A percentile compares a stretch with the other conserved stretches of the same genome.
These are phyloP conservation scores for Melinopterus prodromus DNA, from an alignment of 2,888 invertebrate species.

Conservation along the genomic window DNA sequence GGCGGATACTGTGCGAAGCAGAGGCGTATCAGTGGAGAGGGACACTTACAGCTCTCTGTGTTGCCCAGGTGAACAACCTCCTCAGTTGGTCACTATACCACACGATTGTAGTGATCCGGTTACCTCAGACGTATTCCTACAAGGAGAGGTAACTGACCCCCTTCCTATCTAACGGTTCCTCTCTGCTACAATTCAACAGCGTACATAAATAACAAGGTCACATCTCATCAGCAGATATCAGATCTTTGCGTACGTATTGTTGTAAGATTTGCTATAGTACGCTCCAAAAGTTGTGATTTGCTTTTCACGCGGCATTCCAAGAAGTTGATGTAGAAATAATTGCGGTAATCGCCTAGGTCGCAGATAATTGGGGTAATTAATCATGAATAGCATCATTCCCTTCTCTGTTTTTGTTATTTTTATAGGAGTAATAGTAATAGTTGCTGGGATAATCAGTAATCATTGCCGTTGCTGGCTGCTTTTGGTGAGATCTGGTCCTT, in stretches of 20 bases:
- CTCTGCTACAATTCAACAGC: conserved; percentile 41
- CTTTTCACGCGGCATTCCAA: background rate
- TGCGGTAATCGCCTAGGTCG: background rate
- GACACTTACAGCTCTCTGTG: background rate
- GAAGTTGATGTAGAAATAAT: background rate
- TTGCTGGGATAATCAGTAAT: too few relatives aligned
- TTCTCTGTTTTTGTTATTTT: too few relatives aligned
- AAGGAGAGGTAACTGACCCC: conserved; percentile 47
- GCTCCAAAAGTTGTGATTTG: background rate
- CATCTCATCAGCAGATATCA: background rate
- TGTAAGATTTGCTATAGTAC: background rate
- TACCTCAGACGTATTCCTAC: conserved; percentile 18
- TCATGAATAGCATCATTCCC: too few relatives aligned
- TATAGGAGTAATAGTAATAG: too few relatives aligned
- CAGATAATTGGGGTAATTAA: background rate
- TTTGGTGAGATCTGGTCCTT: too few relatives aligned
- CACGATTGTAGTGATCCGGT: conserved; percentile 30
- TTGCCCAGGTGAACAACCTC: conserved; percentile 43
- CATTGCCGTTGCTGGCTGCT: too few relatives aligned
- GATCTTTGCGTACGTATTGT: background rate
- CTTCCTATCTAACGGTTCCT: conserved; percentile 46
- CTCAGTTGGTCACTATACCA: conserved; percentile 48
- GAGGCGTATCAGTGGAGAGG: background rate
- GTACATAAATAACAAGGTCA: conserved; percentile 42
- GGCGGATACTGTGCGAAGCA: background rate